Conservation (phyloP, 2,888 invertebrate genomes). For the Hecatera dysodea region DNA sequence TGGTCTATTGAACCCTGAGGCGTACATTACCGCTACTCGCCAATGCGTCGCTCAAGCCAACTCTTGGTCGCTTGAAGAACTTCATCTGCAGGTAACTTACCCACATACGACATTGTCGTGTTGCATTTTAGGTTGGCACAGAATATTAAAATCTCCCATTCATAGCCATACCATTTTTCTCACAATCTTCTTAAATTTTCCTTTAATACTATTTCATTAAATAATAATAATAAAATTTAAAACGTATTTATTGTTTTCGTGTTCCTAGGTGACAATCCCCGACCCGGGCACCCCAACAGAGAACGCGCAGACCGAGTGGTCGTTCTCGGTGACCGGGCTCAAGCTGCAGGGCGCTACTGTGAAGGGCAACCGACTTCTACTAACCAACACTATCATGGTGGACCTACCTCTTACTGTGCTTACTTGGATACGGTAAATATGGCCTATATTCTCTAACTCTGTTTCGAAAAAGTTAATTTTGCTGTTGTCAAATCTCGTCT, state of each 20-base stretch:
- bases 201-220: not conserved
- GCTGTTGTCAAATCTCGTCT: not conserved
- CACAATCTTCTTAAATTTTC: not conserved
- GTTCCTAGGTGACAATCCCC: constrained; percentile 90
- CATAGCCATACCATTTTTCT: not conserved
- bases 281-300: constrained; percentile 91
- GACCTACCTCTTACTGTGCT: constrained; percentile 97
- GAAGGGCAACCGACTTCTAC: constrained; percentile 96
- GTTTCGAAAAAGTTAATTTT: not conserved
- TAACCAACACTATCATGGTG: constrained; percentile 98
- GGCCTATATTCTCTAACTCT: not conserved
- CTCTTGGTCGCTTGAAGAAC: constrained; percentile 98
- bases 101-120: no score
- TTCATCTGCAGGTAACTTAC: constrained; percentile 95
- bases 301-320: constrained; percentile 92
- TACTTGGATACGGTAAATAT: constrained; percentile 95
- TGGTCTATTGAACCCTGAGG: constrained; percentile 99
- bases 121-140: no score
- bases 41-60: constrained; percentile 99
- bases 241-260: constrained; percentile 1
- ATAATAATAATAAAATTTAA: not conserved
- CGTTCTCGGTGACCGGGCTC: constrained; percentile 94
- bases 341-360: constrained; percentile 99
- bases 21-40: constrained; percentile 99
- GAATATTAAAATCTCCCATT: no score